Base-by-base conservation (phyloP, 2,888 invertebrate species). In the Pherbina coryleti region DNA sequence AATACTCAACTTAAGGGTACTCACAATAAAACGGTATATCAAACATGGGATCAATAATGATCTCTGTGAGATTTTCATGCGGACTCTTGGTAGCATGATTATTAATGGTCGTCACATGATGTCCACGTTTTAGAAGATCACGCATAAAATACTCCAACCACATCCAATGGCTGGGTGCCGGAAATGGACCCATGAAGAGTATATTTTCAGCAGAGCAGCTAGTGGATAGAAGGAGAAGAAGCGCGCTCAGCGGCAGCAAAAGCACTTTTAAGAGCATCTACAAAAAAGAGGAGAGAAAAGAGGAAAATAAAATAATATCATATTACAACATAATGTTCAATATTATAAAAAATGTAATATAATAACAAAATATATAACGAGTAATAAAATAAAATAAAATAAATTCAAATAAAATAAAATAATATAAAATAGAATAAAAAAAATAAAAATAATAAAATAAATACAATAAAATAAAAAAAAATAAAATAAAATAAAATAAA, bases 81-180 rank as follows among this genome's bases (percentile, higher is more conserved):
- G 89, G 88, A 51, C 85, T 84, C 78, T 89, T 89, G 5, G 89
- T 84, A 31, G 85, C 86, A 81, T 85, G 86, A 81, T 88, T 88
- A 37, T 87, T 88, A 1, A 89, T 82, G 4, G 85, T 84, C 37
- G 89, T 90, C 57, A 91, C 88, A 74, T 90, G 88, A 82, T 91
- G 91, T 4, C 91, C 91, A 55, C 89, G 85, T 14, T 80, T 78
- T 1, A 90, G 78, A 0, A 90, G 81, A 77, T 86, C 89, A 17
- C 85, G 85, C 69, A 86, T 84, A 73, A 90, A 89, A 80, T 89
- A 86, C 76, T 90, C 88, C 77, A 90, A 78, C 89, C 89, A 89
- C 83, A 90, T 81, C 90, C 90, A 90, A 80, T 90, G 90, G 78
- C 90, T 90, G 4, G 89, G 89, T 0, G 88, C 89, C 2, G 90